These are phyloP conservation scores for Bombyx mandarina DNA, from an alignment of 1,140 invertebrate genomes.

Conservation along the genomic window DNA sequence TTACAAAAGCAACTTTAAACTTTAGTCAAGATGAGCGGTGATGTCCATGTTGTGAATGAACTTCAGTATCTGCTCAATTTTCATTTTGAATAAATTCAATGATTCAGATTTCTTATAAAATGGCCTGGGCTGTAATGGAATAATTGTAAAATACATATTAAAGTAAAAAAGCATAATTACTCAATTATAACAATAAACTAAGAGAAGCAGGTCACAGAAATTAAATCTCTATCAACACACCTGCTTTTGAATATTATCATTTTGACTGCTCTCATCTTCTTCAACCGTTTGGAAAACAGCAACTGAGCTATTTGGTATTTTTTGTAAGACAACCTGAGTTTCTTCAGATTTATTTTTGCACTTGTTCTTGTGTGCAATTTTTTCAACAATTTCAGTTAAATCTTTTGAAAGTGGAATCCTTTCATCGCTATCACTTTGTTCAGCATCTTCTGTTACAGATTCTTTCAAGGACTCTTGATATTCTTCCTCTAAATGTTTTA, in stretches of 20 bases:
- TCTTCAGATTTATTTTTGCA: conserved; percentile 24
- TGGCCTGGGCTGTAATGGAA: no score
- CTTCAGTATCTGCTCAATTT: no score
- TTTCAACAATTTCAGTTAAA: conserved; percentile 71
- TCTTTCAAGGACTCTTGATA: conserved; percentile 53
- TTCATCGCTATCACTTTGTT: conserved; percentile 45
- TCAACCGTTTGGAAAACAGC: conserved; percentile 69
- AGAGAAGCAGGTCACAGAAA: no score
- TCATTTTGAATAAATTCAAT: no score
- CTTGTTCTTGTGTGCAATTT: conserved; percentile 51
- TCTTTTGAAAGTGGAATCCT: conserved; percentile 72
- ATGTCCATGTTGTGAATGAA: no score
- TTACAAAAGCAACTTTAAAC: no score
- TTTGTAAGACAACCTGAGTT: conserved; percentile 58
- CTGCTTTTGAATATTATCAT: conserved; percentile 64
- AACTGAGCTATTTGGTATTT: conserved; percentile 62
- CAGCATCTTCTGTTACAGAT: conserved; percentile 16
- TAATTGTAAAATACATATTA: no score
- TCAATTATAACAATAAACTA: no score
- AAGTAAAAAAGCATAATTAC: no score
- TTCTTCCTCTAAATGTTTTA: conserved; percentile 51
- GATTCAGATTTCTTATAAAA: no score
- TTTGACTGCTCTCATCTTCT: conserved; percentile 19
- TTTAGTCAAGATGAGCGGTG: no score
- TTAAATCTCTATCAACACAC: conserved; percentile 30